Evolutionary conservation across 2,888 invertebrate species (phyloP), one percentile per base, ranked within the genome.

Genomic region (Pandemis cinnamomeana): DNA sequence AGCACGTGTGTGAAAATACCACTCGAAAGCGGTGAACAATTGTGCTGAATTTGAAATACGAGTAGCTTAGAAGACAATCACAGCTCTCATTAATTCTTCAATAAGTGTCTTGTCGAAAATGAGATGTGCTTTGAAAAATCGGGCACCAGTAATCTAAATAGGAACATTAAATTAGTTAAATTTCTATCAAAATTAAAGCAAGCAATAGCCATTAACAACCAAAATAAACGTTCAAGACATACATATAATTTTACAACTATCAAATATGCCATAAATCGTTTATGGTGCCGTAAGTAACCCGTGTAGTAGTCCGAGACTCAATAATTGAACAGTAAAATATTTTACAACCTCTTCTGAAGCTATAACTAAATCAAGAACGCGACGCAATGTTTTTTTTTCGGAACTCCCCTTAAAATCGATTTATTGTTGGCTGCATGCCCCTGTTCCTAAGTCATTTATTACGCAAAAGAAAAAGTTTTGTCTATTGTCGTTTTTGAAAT

Each of bases 401-500:
- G 71, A 75, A 71, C 72, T 68, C 89, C 83, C 85, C 72, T 71
- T 77, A 77, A 77, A 80, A 79, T 75, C 82, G 83, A 84, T 85
- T 83, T 82, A 83, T 82, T 81, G 83, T 84, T 84, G 82, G 85
- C 83, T 83, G 80, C 79, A 82, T 81, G 81, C 82, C 82, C 82
- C 83, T 83, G 84, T 88, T 86, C 86, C 85, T 84, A 81, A 78
- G 82, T 80, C 84, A 83, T 84, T 84, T 85, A 81, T 86, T 82
- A 86, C 79, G 90, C 89, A 46, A 74, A 71, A 80, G 88, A 92
- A 91, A 89, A 86, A 86, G 80, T 81, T 82, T 53, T 77, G 77
- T 77, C 83, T 80, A 89, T 90, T 91, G 89, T 89, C 78, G 75
- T 82, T 82, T 85, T 87, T 83, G 69, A 85, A 88, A 83, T 78